Percentiles rank a stretch among this genome's conserved stretches.
These are phyloP conservation scores for Spialia ferax DNA, from an alignment of 2,888 invertebrate genomes.

Conservation along the genomic window DNA sequence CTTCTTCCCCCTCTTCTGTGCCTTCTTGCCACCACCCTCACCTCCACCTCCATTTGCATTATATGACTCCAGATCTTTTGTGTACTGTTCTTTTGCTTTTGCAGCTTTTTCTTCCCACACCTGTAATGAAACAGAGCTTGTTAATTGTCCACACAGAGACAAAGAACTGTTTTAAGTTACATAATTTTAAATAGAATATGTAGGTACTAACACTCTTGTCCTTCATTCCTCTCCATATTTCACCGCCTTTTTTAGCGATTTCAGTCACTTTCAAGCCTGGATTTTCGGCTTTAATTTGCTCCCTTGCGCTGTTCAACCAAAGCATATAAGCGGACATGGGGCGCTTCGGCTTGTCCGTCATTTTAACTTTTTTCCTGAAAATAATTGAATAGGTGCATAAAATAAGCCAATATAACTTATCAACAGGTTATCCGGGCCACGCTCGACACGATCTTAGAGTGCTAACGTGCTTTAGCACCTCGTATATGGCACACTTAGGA, in stretches of 20 bases:
- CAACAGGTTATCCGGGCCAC: slow-evolving; percentile 68
- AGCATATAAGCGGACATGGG: slow-evolving; percentile 97
- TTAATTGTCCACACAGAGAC: neutral
- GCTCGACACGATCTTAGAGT: slow-evolving; percentile 48
- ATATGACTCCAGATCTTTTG: slow-evolving; percentile 95
- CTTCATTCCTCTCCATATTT: slow-evolving; percentile 96
- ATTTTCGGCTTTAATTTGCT: slow-evolving; percentile 95
- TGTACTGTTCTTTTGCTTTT: slow-evolving; percentile 96
- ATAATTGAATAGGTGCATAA: slow-evolving; percentile 51
- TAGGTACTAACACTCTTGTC: slow-evolving; percentile 91
- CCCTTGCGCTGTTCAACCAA: slow-evolving; percentile 96
- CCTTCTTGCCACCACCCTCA: slow-evolving; percentile 83
- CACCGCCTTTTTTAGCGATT: slow-evolving; percentile 97
- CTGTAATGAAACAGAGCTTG: slow-evolving; percentile 67
- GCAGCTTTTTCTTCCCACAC: slow-evolving; percentile 97
- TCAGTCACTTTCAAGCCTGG: slow-evolving; percentile 97
- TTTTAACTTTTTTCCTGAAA: slow-evolving; percentile 88
- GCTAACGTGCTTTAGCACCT: slow-evolving; percentile 61
- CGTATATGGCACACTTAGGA: slow-evolving; percentile 66
- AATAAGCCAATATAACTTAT: slow-evolving; percentile 52
- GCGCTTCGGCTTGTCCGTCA: slow-evolving; percentile 97
- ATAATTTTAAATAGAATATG: slow-evolving; percentile 34
- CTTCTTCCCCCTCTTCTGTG: slow-evolving; percentile 87
- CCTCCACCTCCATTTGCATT: slow-evolving; percentile 91
- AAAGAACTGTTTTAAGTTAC: neutral